These are phyloP conservation scores for Erethizon dorsatum DNA, from an alignment of 2,797 vertebrate species.

Conservation along the genomic window DNA sequence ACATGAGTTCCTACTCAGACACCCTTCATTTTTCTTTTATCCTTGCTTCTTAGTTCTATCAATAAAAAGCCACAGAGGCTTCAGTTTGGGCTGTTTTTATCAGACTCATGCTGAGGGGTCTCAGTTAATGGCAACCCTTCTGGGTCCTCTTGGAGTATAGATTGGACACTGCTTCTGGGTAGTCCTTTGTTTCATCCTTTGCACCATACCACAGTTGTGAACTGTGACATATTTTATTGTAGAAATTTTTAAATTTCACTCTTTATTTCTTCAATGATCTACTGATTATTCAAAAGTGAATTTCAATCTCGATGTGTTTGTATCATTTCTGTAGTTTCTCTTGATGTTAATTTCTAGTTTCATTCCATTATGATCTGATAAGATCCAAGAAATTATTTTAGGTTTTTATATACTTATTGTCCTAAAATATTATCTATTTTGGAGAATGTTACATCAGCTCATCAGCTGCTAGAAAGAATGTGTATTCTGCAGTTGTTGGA, in stretches of 20 bases:
- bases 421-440: background rate
- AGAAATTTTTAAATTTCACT: background rate
- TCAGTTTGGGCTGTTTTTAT: background rate
- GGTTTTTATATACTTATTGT: background rate
- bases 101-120: background rate
- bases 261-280: background rate
- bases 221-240: background rate
- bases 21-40: background rate
- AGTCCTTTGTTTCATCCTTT: background rate
- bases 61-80: background rate
- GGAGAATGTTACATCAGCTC: background rate
- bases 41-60: background rate
- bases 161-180: background rate
- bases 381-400: background rate
- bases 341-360: background rate
- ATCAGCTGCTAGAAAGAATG: background rate
- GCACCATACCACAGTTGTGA: background rate
- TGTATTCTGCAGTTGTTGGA: background rate
- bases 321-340: background rate
- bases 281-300: background rate
- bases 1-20: background rate
- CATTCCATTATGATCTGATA: background rate
- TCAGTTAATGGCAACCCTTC: background rate
- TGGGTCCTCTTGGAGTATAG: background rate
- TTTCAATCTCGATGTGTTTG: background rate